phyloP scores from a whole-genome alignment of 2,797 vertebrate genomes.

The Ceryle rudis region DNA sequence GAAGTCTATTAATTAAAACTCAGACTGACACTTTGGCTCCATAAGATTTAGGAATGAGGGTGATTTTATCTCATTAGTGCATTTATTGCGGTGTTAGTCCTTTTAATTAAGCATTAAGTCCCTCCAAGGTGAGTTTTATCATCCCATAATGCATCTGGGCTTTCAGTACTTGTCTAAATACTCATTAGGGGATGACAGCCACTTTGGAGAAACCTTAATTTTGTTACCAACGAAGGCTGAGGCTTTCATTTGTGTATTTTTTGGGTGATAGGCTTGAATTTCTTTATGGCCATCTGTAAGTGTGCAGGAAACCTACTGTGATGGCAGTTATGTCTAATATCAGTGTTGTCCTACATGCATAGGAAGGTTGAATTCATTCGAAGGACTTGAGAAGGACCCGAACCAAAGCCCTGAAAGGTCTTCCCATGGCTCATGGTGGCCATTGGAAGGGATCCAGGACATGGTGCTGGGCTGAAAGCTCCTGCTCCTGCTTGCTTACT shows the following conservation, averaged over 20 bases:
- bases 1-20: slow-evolving; percentile 79
- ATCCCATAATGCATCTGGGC: slow-evolving; percentile 55
- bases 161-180: slow-evolving; percentile 44
- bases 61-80: slow-evolving; percentile 65
- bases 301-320: not conserved
- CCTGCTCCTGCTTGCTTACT: not conserved
- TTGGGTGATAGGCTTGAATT: not conserved
- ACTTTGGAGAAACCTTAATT: slow-evolving; percentile 18
- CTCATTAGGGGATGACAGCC: slow-evolving; percentile 21
- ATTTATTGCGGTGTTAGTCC: slow-evolving; percentile 57
- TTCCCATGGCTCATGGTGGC: not conserved
- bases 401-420: not conserved
- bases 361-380: not conserved
- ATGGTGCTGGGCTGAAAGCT: not conserved
- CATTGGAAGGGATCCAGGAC: not conserved
- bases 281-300: not conserved
- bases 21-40: slow-evolving; percentile 28
- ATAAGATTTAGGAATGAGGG: slow-evolving; percentile 69
- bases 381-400: not conserved
- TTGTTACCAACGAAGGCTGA: not conserved
- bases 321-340: not conserved
- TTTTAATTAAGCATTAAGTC: slow-evolving; percentile 64
- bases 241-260: not conserved
- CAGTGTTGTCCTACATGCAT: rapidly evolving
- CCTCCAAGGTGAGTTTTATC: slow-evolving; percentile 69